phyloP scores from a whole-genome alignment of 2,888 invertebrate genomes.

The Trichopria drosophilae region DNA sequence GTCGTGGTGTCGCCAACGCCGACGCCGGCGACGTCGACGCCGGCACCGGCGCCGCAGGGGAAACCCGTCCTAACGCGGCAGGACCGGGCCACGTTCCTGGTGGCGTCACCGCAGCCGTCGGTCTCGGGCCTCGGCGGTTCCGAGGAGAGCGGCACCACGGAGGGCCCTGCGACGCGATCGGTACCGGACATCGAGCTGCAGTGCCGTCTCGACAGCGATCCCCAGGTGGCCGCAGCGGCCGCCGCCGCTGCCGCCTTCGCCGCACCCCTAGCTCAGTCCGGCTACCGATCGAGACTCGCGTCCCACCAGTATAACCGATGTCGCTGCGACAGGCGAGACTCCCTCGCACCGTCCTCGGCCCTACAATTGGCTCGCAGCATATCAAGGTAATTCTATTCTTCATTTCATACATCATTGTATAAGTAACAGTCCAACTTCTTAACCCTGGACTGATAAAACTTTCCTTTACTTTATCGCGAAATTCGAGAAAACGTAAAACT shows the following conservation, averaged over 20 bases:
- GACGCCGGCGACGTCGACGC: slow-evolving; percentile 47
- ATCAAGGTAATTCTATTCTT: slow-evolving; percentile 68
- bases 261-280: slow-evolving; percentile 27
- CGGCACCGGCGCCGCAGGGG: slow-evolving; percentile 41
- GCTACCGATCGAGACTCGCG: slow-evolving; percentile 42
- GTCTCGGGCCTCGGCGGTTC: slow-evolving; percentile 72
- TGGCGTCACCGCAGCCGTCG: slow-evolving; percentile 72
- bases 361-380: slow-evolving; percentile 81
- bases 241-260: slow-evolving; percentile 33
- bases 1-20: slow-evolving; percentile 46
- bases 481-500: too few species aligned
- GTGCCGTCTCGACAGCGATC: slow-evolving; percentile 66
- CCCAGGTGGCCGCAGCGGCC: slow-evolving; percentile 44
- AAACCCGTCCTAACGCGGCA: slow-evolving; percentile 85
- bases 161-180: slow-evolving; percentile 73
- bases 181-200: slow-evolving; percentile 83
- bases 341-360: slow-evolving; percentile 76
- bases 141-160: slow-evolving; percentile 72
- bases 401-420: too few species aligned
- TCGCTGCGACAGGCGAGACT: slow-evolving; percentile 77
- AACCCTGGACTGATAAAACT: too few species aligned
- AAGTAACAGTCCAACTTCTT: too few species aligned
- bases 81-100: slow-evolving; percentile 79
- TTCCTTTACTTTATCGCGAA: too few species aligned
- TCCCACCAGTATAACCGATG: slow-evolving; percentile 59